Base-by-base conservation (phyloP, 2,113 vertebrate species). In the Neodontobutis hainanensis region DNA sequence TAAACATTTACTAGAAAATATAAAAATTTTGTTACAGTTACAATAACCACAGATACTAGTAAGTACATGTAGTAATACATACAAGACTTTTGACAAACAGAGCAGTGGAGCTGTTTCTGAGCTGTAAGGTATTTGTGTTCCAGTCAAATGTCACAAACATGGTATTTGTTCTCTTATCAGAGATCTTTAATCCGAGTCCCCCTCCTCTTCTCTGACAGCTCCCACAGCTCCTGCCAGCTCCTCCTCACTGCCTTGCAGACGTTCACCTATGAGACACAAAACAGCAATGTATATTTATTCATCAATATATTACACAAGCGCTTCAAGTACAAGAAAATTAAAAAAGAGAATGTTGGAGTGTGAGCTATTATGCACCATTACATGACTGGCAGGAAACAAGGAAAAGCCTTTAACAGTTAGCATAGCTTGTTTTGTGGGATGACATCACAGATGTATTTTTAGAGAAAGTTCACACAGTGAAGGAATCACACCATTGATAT, bases 221-320 rank as follows among this genome's bases (percentile, higher is more conserved):
- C 89, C 93, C 0, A 98, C 94, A 0, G 89, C 95, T 0, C 61
- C 84, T 0, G 95, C 95, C 87, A 98, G 76, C 76, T 92, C 95
- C 49, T 92, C 94, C 79, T 97, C 96, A 38, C 94, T 95, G 83
- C 96, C 96, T 50, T 90, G 94, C 65, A 99, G 79, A 36, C 96
- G 89, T 68, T 99, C 97, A 6, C 97, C 97, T 99, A 91, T 2
- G 2, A 46, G 44, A 78, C 0, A 35, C 59, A 68, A 53, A 73
- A 11, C 64, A 9, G 49, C 5, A 60, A 2, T 40, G 38, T 77
- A 14, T 51, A 8, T 51, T 5, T 27, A 27, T 58, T 40, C 55
- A 53, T 56, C 45, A 68, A 3, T 27, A 1, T 27, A 27, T 27
- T 27, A 27, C 19, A 3, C 19, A 27, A 27, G 19, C 1, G 19